A percentile compares a stretch with the other conserved stretches of the same genome.
These are phyloP conservation scores for Speoplatyrhinus poulsoni DNA, from an alignment of 2,113 vertebrate species.

Conservation along the genomic window DNA sequence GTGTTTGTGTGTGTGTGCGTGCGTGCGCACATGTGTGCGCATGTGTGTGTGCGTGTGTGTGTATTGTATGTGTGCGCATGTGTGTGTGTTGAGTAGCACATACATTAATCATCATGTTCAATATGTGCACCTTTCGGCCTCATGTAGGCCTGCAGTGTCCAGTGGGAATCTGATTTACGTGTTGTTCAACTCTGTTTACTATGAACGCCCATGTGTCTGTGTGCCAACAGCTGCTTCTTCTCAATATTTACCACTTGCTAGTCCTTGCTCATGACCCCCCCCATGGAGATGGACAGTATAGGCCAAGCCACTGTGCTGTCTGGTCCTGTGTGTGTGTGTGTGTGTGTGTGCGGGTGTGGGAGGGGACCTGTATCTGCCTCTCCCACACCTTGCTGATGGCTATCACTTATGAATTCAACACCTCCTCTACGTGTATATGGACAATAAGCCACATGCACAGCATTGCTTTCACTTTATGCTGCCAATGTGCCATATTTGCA, in stretches of 20 bases:
- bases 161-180: not conserved
- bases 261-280: not conserved
- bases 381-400: slow-evolving; percentile 9
- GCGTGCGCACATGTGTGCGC: no score
- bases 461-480: not conserved
- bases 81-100: not conserved
- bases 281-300: not conserved
- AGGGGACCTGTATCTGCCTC: slow-evolving; percentile 19
- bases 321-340: not conserved
- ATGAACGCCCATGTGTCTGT: not conserved
- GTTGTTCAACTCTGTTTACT: not conserved
- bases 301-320: not conserved
- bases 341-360: not conserved
- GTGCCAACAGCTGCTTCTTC: slow-evolving; percentile 50
- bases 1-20: not conserved
- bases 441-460: not conserved
- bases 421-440: slow-evolving; percentile 43
- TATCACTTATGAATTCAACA: slow-evolving; percentile 65
- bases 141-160: not conserved
- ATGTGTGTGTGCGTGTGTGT: not conserved
- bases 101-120: not conserved
- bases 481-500: not conserved
- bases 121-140: not conserved
- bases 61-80: no score
- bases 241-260: slow-evolving; percentile 54